These are phyloP conservation scores for Pogonognathellus flavescens DNA, from an alignment of 1,140 invertebrate species.

Conservation along the genomic window DNA sequence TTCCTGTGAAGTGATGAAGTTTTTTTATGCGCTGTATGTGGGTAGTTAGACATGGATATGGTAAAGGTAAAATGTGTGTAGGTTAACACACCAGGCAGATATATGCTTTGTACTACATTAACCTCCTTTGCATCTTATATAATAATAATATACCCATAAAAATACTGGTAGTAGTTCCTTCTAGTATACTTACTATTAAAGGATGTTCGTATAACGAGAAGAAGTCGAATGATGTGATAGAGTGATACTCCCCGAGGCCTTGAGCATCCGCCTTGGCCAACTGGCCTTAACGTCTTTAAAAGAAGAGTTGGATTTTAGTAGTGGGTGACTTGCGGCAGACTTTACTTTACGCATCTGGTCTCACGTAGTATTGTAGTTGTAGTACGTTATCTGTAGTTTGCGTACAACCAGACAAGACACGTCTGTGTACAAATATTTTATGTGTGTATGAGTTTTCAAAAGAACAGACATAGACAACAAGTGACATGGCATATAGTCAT, in stretches of 20 bases:
- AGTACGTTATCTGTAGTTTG: neutral
- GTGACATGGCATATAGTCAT: no score
- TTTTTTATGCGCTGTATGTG: conserved; percentile 31
- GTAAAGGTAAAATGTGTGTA: conserved; percentile 34
- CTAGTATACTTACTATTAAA: neutral
- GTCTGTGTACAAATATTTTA: neutral
- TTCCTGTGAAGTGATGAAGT: conserved; percentile 7
- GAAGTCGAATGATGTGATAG: neutral
- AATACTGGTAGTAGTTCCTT: no score
- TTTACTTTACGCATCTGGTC: conserved; percentile 33
- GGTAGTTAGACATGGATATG: conserved; percentile 4
- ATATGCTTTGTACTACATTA: neutral
- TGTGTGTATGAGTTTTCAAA: neutral
- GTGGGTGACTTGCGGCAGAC: conserved; percentile 21
- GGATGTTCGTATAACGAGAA: neutral
- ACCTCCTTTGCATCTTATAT: conserved; percentile 10
- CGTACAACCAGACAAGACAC: neutral
- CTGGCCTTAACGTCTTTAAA: conserved; percentile 45
- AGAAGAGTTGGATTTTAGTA: conserved; percentile 11
- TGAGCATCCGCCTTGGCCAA: conserved; percentile 52
- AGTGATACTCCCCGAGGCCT: conserved; percentile 48
- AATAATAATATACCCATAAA: no score
- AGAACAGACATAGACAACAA: no score
- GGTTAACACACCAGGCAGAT: neutral
- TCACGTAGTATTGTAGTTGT: neutral